These are phyloP conservation scores for Lithophane leautieri DNA, from an alignment of 2,888 invertebrate genomes.

Conservation along the genomic window DNA sequence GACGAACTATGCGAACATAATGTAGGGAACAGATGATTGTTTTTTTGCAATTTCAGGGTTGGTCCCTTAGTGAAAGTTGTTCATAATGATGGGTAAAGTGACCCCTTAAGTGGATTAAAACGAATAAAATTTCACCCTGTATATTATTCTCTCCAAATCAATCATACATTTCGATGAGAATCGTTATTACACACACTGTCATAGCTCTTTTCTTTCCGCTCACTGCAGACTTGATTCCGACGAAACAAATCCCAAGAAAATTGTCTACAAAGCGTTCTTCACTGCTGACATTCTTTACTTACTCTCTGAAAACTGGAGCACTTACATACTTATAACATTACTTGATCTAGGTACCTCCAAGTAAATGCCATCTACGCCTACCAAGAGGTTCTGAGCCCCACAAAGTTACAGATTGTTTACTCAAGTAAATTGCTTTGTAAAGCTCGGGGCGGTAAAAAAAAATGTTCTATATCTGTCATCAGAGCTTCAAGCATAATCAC, in stretches of 20 bases:
- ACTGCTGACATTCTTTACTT: constrained; percentile 21
- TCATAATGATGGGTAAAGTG: too few relatives aligned
- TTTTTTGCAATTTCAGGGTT: too few relatives aligned
- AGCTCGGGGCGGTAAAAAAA: constrained; percentile 82
- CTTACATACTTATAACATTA: constrained; percentile 23
- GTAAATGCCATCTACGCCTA: constrained; percentile 37
- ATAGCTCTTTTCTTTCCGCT: not conserved
- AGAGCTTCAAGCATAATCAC: constrained; percentile 74
- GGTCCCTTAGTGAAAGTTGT: too few relatives aligned
- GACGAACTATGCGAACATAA: too few relatives aligned
- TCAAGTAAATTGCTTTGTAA: constrained; percentile 86
- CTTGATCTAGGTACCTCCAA: constrained; percentile 8
- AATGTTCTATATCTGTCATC: constrained; percentile 80
- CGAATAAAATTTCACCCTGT: too few relatives aligned
- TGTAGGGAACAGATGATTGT: too few relatives aligned
- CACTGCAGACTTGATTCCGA: not conserved
- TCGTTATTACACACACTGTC: not conserved
- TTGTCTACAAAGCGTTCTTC: constrained; percentile 11
- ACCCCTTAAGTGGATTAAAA: too few relatives aligned
- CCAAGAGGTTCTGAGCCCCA: constrained; percentile 67
- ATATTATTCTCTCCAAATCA: not conserved
- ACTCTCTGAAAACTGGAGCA: constrained; percentile 20
- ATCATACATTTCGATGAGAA: not conserved
- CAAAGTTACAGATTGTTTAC: constrained; percentile 82
- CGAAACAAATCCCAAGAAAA: constrained; percentile 26